These are phyloP conservation scores for Manduca sexta DNA, from an alignment of 1,140 invertebrate species.

Conservation along the genomic window DNA sequence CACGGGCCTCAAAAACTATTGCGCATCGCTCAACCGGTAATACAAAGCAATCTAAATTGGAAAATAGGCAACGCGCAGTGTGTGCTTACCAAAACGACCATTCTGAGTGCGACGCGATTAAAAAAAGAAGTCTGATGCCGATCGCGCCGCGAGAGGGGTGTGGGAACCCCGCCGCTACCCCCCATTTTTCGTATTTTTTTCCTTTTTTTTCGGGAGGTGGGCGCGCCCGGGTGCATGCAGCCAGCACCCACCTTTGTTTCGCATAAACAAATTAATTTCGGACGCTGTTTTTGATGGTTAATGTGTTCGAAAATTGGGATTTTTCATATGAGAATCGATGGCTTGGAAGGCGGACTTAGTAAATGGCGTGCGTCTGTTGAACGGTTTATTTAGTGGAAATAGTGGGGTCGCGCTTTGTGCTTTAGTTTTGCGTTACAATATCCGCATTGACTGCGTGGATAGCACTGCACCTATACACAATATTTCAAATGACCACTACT, in stretches of 20 bases:
- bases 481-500: no score
- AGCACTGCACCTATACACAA: no score
- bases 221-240: constrained; percentile 66
- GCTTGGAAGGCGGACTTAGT: neutral
- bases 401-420: no score
- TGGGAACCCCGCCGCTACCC: constrained; percentile 32
- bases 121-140: constrained; percentile 71
- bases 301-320: constrained; percentile 49
- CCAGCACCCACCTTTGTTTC: constrained; percentile 71
- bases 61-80: constrained; percentile 72
- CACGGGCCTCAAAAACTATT: constrained; percentile 67
- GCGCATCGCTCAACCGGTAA: constrained; percentile 70
- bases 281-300: constrained; percentile 68
- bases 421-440: no score
- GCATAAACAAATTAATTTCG: constrained; percentile 73
- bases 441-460: no score
- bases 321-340: constrained; percentile 9
- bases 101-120: constrained; percentile 70
- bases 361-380: no score
- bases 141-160: constrained; percentile 61
- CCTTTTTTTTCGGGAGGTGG: constrained; percentile 67
- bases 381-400: no score
- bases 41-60: constrained; percentile 73
- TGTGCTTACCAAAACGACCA: constrained; percentile 72
- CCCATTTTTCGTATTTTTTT: constrained; percentile 62